Base-by-base conservation (phyloP, 2,888 invertebrate genomes). In the Coelinius sp. region DNA sequence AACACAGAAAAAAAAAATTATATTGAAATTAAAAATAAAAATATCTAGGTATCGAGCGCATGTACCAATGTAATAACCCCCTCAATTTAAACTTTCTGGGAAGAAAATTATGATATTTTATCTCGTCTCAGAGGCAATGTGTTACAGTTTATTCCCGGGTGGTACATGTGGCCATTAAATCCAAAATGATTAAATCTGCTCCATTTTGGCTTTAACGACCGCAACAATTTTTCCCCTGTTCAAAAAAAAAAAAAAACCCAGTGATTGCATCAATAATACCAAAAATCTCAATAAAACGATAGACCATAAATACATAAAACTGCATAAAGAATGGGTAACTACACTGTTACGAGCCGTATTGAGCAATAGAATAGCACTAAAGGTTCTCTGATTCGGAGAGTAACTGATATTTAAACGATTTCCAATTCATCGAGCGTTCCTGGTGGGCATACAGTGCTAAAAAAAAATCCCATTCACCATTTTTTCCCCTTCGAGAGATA, bases 341-440 rank as follows among this genome's bases (percentile, higher is more conserved):
- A 41, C 52, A 52, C 52, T 52, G 20, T 52, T 22, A 22, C 22
- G 52, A 20, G 41, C 14, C 14, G n/a, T 49, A 49, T 49, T 49
- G 31, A 7, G 35, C 35, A 35, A 35, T 20, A 31, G 31, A 59
- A 31, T 35, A 20, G 6, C 6, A 20, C 14, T 35, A 31, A 22
- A 59, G 7, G 10, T 35, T 2, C n/a, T 17, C 17, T 2, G 17
- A 14, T 59, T 35, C 59, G 14, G 31, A 14, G n/a, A 49, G 59
- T 59, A n/a, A 59, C 59, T 31, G 59, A 59, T 59, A 35, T 59
- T 59, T 59, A 31, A 59, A 35, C 59, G 59, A 35, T 59, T 59
- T 59, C 59, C 59, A 14, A 59, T 59, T 59, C 31, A 31, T 59
- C 20, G 59, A 59, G 59, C 53, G 59, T 59, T 14, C 35, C 31